These are phyloP conservation scores for Synanthedon myopaeformis DNA, from an alignment of 2,888 invertebrate genomes.

Conservation along the genomic window DNA sequence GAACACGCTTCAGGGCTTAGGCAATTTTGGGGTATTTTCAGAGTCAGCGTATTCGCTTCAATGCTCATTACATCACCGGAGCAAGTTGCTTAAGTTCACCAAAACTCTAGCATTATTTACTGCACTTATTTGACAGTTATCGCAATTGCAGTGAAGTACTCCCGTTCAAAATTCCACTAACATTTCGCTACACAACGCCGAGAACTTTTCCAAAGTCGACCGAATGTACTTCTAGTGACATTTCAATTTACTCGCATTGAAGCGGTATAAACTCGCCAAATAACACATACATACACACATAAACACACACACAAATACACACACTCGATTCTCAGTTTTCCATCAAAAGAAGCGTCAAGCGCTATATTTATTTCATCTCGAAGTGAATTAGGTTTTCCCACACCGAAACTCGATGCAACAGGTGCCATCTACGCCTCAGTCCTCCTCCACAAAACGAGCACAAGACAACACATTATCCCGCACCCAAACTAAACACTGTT, in stretches of 20 bases:
- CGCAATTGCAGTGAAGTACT: neutral
- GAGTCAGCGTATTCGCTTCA: too few species aligned
- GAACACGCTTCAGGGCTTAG: too few species aligned
- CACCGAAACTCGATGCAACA: constrained; percentile 51
- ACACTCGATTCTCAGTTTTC: neutral
- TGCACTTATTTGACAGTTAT: neutral
- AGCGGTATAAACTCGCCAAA: too few species aligned
- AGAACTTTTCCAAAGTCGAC: neutral
- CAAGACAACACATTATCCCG: constrained; percentile 26
- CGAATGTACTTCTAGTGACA: neutral
- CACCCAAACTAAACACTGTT: constrained; percentile 35
- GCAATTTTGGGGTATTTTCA: too few species aligned
- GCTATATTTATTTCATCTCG: constrained; percentile 58
- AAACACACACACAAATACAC: neutral
- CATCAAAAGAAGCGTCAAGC: neutral
- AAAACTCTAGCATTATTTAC: neutral
- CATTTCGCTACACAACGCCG: neutral
- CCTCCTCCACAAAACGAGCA: constrained; percentile 12
- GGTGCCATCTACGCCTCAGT: constrained; percentile 28
- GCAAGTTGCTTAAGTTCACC: neutral
- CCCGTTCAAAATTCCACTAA: neutral
- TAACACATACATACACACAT: too few species aligned
- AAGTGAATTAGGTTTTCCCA: constrained; percentile 48
- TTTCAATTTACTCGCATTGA: neutral
- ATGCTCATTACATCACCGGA: too few species aligned